phyloP scores from a whole-genome alignment of 30 jellyfish, hydroid and myxozoan genomes.

The Haliclystus octoradiatus region DNA sequence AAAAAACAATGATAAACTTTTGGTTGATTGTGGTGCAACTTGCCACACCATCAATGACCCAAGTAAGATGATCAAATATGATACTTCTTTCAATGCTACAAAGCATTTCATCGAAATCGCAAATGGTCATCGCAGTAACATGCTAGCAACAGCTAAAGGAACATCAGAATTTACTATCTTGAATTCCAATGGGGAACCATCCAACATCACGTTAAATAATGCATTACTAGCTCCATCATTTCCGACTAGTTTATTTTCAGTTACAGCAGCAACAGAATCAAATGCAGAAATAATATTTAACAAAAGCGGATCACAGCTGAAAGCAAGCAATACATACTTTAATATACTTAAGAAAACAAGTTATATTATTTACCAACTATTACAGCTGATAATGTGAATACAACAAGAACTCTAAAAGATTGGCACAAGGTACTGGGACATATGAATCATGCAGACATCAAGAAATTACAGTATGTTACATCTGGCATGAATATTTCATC shows the following conservation, averaged over 20 bases:
- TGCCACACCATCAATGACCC: slow-evolving; percentile 1
- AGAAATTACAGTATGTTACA: slow-evolving; percentile 27
- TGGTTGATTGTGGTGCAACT: slow-evolving; percentile 36
- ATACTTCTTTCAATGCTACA: slow-evolving; percentile 8
- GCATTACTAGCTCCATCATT: slow-evolving; percentile 30
- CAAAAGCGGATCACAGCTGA: slow-evolving; percentile 4
- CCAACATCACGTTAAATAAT: slow-evolving; percentile 21
- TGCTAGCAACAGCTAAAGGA: slow-evolving; percentile 37
- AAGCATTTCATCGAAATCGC: slow-evolving; percentile 51
- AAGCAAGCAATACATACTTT: slow-evolving; percentile 6
- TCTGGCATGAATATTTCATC: slow-evolving; percentile 29
- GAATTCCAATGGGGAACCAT: slow-evolving; percentile 17
- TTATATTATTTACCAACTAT: slow-evolving; percentile 26
- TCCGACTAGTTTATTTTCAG: slow-evolving; percentile 29
- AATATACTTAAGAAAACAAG: slow-evolving; percentile 10
- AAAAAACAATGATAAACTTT: background rate
- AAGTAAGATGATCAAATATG: background rate
- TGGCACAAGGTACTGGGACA: slow-evolving; percentile 47
- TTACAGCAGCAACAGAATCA: slow-evolving; percentile 32
- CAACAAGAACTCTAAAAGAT: slow-evolving; percentile 11
- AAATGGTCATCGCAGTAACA: slow-evolving; percentile 34
- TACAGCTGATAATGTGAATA: slow-evolving; percentile 12
- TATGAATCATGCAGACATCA: slow-evolving; percentile 24
- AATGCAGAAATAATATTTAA: slow-evolving; percentile 9
- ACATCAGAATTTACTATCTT: slow-evolving; percentile 17